Conservation (phyloP, 2,113 vertebrate genomes). For the Mormyrus lacerda region DNA sequence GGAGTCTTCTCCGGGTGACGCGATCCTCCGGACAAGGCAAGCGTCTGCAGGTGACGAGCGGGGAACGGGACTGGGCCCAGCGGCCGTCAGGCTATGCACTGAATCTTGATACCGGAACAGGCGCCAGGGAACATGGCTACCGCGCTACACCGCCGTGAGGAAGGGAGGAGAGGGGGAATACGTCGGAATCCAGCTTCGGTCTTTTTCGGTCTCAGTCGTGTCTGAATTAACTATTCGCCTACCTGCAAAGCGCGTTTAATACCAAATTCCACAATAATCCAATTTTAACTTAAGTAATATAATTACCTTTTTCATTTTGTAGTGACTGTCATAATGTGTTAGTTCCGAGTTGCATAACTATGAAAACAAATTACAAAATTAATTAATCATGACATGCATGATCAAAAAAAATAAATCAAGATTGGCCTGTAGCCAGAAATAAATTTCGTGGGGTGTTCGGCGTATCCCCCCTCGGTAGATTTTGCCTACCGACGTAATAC, state of each 20-base stretch:
- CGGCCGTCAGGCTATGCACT: conserved; percentile 52
- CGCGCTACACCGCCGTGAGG: conserved; percentile 44
- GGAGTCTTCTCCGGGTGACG: conserved; percentile 49
- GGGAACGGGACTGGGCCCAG: conserved; percentile 51
- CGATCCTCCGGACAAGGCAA: conserved; percentile 34
- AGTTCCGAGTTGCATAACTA: background rate
- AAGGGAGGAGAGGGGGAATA: conserved; percentile 26
- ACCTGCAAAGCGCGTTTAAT: background rate
- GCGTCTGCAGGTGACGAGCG: conserved; percentile 37
- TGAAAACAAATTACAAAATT: background rate
- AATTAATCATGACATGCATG: background rate
- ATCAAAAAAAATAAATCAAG: background rate
- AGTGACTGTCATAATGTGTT: background rate
- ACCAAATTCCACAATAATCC: background rate
- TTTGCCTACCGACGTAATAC: background rate
- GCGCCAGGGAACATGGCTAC: conserved; percentile 68
- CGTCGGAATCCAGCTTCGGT: conserved; percentile 13
- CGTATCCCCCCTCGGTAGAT: background rate
- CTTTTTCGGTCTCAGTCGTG: conserved; percentile 16
- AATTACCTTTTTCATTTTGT: background rate
- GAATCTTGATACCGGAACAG: conserved; percentile 67
- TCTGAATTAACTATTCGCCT: background rate
- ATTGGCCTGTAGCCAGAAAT: background rate
- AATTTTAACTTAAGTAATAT: background rate
- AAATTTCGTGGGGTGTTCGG: background rate